These are phyloP conservation scores for Bemisia tabaci DNA, from an alignment of 1,140 invertebrate genomes.

Conservation along the genomic window DNA sequence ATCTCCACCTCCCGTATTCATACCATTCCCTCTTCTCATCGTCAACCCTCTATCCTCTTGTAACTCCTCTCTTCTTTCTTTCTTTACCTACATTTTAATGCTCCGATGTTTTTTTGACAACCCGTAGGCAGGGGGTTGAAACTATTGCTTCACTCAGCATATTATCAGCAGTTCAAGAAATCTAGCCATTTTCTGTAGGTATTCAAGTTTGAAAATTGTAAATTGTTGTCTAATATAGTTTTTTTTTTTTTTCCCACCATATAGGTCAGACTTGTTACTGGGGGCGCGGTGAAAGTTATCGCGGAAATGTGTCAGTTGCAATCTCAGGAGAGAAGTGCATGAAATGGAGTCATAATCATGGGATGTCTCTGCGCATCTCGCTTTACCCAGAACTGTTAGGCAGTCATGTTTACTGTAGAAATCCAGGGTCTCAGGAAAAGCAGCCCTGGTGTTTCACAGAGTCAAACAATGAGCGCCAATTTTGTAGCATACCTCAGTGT, in stretches of 20 bases:
- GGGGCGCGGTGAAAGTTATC: slow-evolving; percentile 66
- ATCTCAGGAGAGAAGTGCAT: slow-evolving; percentile 58
- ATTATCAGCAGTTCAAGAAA: too few relatives aligned
- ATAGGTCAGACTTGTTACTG: slow-evolving; percentile 68
- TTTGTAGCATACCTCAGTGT: slow-evolving; percentile 76
- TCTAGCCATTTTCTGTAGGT: background rate
- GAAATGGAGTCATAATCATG: slow-evolving; percentile 62
- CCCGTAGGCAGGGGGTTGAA: too few relatives aligned
- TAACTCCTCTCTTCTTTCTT: too few relatives aligned
- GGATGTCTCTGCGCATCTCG: slow-evolving; percentile 48
- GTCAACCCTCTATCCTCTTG: too few relatives aligned
- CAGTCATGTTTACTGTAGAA: slow-evolving; percentile 83
- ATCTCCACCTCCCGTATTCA: too few relatives aligned
- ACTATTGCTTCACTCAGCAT: too few relatives aligned
- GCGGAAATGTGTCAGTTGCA: slow-evolving; percentile 58
- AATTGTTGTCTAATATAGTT: too few relatives aligned
- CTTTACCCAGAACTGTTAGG: slow-evolving; percentile 71
- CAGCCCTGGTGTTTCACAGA: slow-evolving; percentile 89
- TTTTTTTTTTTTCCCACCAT: slow-evolving; percentile 6
- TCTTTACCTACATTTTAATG: background rate
- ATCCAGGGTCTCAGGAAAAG: slow-evolving; percentile 61
- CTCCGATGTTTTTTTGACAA: background rate
- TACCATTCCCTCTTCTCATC: too few relatives aligned
- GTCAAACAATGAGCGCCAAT: slow-evolving; percentile 44
- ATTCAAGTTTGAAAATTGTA: background rate